Conservation (phyloP, 2,797 vertebrate species). For the Ceyx erithaca region DNA sequence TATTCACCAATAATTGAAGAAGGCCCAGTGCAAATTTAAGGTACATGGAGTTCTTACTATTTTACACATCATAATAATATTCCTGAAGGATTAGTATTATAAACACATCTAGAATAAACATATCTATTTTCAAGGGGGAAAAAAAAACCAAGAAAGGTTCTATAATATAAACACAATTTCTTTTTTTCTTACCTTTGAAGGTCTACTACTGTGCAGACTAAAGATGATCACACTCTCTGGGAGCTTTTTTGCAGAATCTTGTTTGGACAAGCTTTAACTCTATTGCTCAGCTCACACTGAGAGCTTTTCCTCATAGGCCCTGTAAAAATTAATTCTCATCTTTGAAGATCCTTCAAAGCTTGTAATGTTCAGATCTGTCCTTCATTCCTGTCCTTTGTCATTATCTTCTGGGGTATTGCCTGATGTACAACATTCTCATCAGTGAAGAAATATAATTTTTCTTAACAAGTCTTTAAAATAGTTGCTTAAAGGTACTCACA, state of each 20-base stretch:
- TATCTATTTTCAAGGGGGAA: not conserved
- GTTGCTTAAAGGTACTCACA: not conserved
- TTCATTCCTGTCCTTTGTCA: not conserved
- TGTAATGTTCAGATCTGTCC: not conserved
- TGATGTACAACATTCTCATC: not conserved
- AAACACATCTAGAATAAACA: not conserved
- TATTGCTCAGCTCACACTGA: not conserved
- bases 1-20: not conserved
- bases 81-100: not conserved
- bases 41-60: not conserved
- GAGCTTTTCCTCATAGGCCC: not conserved
- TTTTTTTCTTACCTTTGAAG: not conserved
- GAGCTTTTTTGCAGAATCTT: not conserved
- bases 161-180: not conserved
- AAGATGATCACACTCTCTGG: not conserved
- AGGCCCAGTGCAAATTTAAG: not conserved
- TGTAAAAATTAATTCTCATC: not conserved
- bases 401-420: not conserved
- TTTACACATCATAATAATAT: not conserved
- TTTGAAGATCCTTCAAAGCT: constrained; percentile 30
- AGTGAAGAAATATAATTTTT: not conserved
- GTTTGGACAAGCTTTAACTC: not conserved
- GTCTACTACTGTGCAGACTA: not conserved
- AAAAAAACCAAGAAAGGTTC: not conserved
- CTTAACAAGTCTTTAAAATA: not conserved